Evolutionary conservation across 1,140 invertebrate species (phyloP).

Genomic region (Pseudomyrmex concolor): DNA sequence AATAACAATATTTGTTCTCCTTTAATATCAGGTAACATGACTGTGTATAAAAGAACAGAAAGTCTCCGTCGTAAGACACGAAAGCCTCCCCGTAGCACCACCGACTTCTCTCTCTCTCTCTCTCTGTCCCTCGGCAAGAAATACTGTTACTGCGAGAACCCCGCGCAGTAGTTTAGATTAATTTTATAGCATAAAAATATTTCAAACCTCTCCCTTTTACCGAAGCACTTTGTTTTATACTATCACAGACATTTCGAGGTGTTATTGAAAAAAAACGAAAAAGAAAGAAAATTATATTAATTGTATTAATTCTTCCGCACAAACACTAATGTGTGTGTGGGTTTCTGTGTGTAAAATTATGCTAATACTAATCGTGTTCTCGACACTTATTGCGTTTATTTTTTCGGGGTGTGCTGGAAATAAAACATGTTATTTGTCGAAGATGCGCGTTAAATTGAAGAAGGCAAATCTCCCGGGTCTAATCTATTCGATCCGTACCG

Average conservation of each 20-base stretch:
- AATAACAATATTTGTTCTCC: conserved; percentile 8
- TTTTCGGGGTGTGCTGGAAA: not conserved
- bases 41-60: not conserved
- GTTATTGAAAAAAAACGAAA: too few species aligned
- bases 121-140: conserved; percentile 27
- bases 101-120: not conserved
- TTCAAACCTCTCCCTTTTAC: conserved; percentile 18
- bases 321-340: too few species aligned
- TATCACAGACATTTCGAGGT: not conserved
- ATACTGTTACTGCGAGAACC: conserved; percentile 26
- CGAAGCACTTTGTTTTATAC: not conserved
- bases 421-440: not conserved
- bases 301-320: too few species aligned
- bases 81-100: conserved; percentile 1
- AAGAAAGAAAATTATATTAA: too few species aligned
- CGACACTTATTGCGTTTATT: too few species aligned
- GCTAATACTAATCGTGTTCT: too few species aligned
- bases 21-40: conserved; percentile 1
- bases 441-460: not conserved
- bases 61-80: not conserved
- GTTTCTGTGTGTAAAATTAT: too few species aligned
- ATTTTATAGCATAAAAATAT: conserved; percentile 6
- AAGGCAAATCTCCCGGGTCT: not conserved
- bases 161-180: conserved; percentile 10
- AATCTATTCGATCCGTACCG: not conserved